phyloP scores from a whole-genome alignment of 2,113 vertebrate species.

The Saguinus imperator region DNA sequence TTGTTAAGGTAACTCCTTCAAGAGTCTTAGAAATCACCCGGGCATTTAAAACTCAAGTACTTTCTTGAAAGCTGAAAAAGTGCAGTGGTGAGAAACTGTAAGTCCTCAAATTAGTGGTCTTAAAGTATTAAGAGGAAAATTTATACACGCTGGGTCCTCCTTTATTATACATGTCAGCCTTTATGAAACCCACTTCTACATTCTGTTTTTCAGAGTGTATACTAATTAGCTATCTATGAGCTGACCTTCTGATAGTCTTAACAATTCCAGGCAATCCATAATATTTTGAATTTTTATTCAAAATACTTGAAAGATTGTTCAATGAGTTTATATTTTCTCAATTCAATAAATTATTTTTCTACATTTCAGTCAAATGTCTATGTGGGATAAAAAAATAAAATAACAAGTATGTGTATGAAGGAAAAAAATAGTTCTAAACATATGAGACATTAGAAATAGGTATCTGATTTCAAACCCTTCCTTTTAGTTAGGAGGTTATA shows the following conservation, averaged over 20 bases:
- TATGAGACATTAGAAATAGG: conserved; percentile 12
- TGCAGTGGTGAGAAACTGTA: background rate
- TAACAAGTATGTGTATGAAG: background rate
- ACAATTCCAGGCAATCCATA: background rate
- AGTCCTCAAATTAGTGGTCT: background rate
- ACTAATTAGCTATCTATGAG: background rate
- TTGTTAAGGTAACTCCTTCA: background rate
- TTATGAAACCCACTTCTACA: background rate
- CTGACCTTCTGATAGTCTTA: background rate
- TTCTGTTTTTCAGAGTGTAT: background rate
- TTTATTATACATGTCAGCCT: background rate
- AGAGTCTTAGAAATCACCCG: conserved; percentile 4
- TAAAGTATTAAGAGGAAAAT: background rate
- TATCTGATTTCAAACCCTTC: conserved; percentile 37
- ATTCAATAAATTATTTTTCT: conserved; percentile 1
- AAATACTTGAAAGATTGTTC: background rate
- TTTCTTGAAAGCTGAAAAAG: background rate
- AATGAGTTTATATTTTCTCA: background rate
- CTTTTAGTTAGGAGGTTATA: conserved; percentile 33
- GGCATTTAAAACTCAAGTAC: background rate
- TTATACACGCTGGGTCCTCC: background rate
- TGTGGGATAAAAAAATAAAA: background rate
- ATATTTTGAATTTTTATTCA: conserved; percentile 25
- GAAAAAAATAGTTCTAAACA: background rate
- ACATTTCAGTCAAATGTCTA: conserved; percentile 4